Percentiles rank a stretch among this genome's conserved stretches.
Conservation (phyloP, 2,113 vertebrate species). For the Boleophthalmus pectinirostris region DNA sequence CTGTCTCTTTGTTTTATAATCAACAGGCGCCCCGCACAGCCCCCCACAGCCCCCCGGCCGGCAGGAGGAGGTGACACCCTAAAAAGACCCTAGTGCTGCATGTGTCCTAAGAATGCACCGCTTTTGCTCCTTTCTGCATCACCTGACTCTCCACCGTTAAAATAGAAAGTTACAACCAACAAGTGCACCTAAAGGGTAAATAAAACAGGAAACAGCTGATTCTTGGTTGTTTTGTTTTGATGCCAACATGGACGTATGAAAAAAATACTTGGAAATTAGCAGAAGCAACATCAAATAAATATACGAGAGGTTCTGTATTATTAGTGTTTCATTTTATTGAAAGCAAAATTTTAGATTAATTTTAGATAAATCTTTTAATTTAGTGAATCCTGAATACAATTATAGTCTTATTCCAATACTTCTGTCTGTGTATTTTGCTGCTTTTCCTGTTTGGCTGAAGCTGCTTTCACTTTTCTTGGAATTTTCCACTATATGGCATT, state of each 20-base stretch:
- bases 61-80: constrained; percentile 14
- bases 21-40: constrained; percentile 29
- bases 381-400: too few species aligned
- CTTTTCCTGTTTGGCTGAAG: too few species aligned
- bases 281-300: too few species aligned
- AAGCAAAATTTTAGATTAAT: not conserved
- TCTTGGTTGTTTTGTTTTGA: not conserved
- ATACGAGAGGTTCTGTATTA: not conserved
- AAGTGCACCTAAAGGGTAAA: not conserved
- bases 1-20: constrained; percentile 43
- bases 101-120: constrained; percentile 34
- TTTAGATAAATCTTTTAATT: too few species aligned
- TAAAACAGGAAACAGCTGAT: constrained; percentile 8
- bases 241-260: too few species aligned
- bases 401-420: too few species aligned
- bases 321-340: not conserved
- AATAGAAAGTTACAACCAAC: not conserved
- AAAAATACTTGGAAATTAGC: not conserved
- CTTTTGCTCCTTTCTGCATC: constrained; percentile 27
- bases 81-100: constrained; percentile 16
- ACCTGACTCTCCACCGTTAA: constrained; percentile 2
- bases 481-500: too few species aligned
- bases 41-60: not conserved
- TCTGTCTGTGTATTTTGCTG: too few species aligned
- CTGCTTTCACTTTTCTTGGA: too few species aligned